Conservation (phyloP, 2,888 invertebrate species). For the Scaptomyza reducta region DNA sequence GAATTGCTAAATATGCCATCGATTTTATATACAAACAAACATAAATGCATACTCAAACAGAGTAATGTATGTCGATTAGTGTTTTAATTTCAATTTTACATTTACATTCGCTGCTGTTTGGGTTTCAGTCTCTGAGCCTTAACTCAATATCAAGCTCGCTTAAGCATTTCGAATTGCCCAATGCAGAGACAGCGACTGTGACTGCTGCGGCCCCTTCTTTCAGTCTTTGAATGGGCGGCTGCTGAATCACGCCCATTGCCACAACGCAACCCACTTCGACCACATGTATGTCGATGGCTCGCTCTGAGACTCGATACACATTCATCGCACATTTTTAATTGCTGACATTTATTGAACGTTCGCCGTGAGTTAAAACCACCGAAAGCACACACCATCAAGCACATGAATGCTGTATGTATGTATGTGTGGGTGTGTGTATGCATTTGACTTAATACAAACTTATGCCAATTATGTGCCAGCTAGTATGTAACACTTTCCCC, state of each 20-base stretch:
- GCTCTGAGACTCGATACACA: slow-evolving; percentile 58
- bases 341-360: slow-evolving; percentile 73
- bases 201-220: neutral
- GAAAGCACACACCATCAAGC: slow-evolving; percentile 48
- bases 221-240: slow-evolving; percentile 30
- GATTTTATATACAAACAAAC: slow-evolving; percentile 26
- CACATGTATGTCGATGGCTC: slow-evolving; percentile 13
- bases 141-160: slow-evolving; percentile 15
- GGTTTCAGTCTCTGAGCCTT: neutral
- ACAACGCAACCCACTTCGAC: neutral
- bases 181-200: neutral
- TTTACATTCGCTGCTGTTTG: slow-evolving; percentile 26
- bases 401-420: slow-evolving; percentile 7
- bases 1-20: slow-evolving; percentile 8
- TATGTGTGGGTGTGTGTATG: slow-evolving; percentile 33
- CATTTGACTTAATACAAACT: slow-evolving; percentile 74
- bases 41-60: neutral
- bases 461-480: slow-evolving; percentile 69
- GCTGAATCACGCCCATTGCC: slow-evolving; percentile 47
- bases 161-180: slow-evolving; percentile 30
- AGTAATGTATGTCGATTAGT: slow-evolving; percentile 23
- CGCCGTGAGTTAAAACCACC: slow-evolving; percentile 68
- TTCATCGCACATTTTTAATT: slow-evolving; percentile 73
- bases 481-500: slow-evolving; percentile 22
- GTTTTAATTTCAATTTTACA: slow-evolving; percentile 42